Evolutionary conservation across 1,140 invertebrate species (phyloP), one percentile per base, ranked within the genome.

Genomic region (Drosophila pseudoobscura): DNA sequence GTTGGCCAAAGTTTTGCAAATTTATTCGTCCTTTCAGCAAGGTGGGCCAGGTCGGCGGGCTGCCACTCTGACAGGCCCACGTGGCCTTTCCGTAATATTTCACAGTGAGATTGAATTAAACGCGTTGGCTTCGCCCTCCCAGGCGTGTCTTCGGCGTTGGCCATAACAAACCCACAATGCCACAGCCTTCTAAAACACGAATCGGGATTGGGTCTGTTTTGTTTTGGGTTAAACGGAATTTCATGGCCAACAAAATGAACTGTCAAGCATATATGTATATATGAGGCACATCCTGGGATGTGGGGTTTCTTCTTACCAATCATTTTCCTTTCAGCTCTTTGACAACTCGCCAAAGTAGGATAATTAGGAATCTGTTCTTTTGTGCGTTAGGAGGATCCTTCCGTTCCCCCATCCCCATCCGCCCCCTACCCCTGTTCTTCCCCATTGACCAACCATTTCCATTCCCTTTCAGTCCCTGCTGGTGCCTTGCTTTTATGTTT

Each of bases 61-160:
- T 35, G 39, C 22, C 24, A 22, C 11, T 2, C 31, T 35, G 31
- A 3, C 9, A 39, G 49, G 43, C 55, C 41, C 46, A 79, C 51
- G 65, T 53, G 71, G 62, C 71, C 55, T 75, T 78, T 79, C 75
- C 63, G 61, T 70, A 69, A 74, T 74, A 53, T 65, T 62, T 72
- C 45, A 57, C 60, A 73, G 39, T 44, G 31, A 41, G 59, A 63
- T 65, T 74, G 59, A 74, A 74, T 64, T 53, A 57, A 64, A 74
- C 43, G 51, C 66, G 52, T 57, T 53, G 17, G 39, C 51, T 73
- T 73, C 71, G 50, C 43, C 46, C 5, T 69, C 52, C 45, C 51
- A 26, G n/a, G 45, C 68, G 45, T 64, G 50, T 49, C 63, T 45
- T 69, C n/a, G 20, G 31, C 39, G 63, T 22, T 20, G 63, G 51